These are phyloP conservation scores for Meda fulgida DNA, from an alignment of 2,797 vertebrate genomes.

Conservation along the genomic window DNA sequence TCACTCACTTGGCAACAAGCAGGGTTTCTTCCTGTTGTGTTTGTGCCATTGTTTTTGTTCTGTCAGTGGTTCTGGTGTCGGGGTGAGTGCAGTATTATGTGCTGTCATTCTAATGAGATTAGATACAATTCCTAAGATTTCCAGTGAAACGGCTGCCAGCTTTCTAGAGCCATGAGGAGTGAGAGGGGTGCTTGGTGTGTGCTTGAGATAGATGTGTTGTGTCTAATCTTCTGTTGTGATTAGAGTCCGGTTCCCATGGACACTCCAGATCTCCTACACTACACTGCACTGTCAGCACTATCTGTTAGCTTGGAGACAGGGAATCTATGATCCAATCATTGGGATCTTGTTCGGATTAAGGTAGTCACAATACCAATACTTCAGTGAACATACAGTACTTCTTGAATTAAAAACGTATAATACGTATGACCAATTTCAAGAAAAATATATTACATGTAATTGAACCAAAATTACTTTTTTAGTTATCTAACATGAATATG, in stretches of 20 bases:
- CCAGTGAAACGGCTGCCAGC: background rate
- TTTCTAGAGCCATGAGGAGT: background rate
- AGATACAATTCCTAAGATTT: conserved; percentile 21
- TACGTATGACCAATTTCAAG: no score
- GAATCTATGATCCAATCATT: background rate
- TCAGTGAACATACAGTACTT: background rate
- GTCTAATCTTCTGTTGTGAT: background rate
- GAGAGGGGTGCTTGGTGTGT: background rate
- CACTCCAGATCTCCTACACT: background rate
- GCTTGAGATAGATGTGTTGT: background rate
- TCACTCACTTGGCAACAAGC: conserved; percentile 32
- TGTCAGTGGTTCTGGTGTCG: conserved; percentile 10
- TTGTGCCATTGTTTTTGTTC: conserved; percentile 31
- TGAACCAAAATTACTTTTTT: background rate
- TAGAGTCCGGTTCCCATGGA: background rate
- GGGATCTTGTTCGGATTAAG: background rate
- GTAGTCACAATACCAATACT: background rate
- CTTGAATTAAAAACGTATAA: background rate
- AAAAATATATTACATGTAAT: background rate
- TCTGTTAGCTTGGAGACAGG: background rate
- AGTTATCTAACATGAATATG: background rate
- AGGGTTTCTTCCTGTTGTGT: conserved; percentile 6
- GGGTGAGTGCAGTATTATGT: conserved; percentile 10
- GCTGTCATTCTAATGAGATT: conserved; percentile 29
- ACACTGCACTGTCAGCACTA: background rate